These are phyloP conservation scores for Sylvietta virens DNA, from an alignment of 2,113 vertebrate genomes.

Conservation along the genomic window DNA sequence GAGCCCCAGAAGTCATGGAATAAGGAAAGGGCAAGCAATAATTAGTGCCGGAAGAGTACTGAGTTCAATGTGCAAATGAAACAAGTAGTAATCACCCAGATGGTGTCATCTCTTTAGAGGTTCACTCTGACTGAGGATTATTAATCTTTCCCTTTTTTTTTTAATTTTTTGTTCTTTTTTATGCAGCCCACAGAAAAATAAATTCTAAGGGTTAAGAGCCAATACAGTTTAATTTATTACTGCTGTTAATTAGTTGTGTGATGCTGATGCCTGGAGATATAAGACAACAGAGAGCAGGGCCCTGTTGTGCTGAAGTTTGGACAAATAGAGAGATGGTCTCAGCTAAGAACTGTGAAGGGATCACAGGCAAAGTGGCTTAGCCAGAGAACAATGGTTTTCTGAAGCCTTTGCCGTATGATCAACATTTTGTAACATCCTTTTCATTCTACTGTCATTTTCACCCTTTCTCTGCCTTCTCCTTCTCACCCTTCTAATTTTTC, in stretches of 20 bases:
- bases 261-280: not conserved
- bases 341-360: not conserved
- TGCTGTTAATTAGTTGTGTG: conserved; percentile 22
- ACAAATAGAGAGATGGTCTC: not conserved
- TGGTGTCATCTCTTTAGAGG: conserved; percentile 52
- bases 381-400: not conserved
- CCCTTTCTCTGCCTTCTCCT: not conserved
- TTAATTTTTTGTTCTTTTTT: not conserved
- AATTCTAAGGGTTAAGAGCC: conserved; percentile 17
- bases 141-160: not conserved
- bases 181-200: conserved; percentile 16
- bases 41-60: conserved; percentile 60
- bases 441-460: not conserved
- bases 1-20: conserved; percentile 57
- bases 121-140: conserved; percentile 26
- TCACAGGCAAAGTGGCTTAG: not conserved
- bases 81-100: conserved; percentile 64
- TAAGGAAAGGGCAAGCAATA: conserved; percentile 61
- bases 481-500: not conserved
- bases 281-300: not conserved
- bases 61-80: conserved; percentile 58
- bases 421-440: not conserved
- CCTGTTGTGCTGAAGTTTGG: not conserved
- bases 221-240: conserved; percentile 15
- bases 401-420: not conserved